phyloP scores from a whole-genome alignment of 2,888 invertebrate genomes.

The Lepidochitona cinerea region DNA sequence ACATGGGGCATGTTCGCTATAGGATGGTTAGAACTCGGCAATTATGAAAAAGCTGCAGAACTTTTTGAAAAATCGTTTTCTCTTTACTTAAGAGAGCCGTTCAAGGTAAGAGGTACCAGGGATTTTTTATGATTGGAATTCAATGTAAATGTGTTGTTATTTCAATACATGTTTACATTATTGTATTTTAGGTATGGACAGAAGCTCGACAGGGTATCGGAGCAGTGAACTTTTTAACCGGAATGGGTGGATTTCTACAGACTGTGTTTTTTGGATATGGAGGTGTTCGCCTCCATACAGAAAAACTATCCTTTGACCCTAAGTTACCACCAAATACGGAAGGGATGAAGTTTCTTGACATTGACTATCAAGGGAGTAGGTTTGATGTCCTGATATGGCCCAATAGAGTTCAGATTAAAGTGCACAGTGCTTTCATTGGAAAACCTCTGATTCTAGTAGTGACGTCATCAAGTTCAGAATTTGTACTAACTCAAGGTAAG shows the following conservation, averaged over 20 bases:
- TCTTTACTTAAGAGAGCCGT: slow-evolving; percentile 64
- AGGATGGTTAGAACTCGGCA: slow-evolving; percentile 66
- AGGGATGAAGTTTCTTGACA: background rate
- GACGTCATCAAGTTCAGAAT: background rate
- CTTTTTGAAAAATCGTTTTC: slow-evolving; percentile 63
- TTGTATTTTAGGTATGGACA: slow-evolving; percentile 63
- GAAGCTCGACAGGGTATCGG: slow-evolving; percentile 56
- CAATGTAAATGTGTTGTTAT: slow-evolving; percentile 17
- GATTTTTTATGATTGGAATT: too few species aligned
- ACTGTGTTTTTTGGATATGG: slow-evolving; percentile 68
- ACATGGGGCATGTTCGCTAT: slow-evolving; percentile 71
- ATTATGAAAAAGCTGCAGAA: slow-evolving; percentile 52
- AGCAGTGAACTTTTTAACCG: slow-evolving; percentile 70
- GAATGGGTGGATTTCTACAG: slow-evolving; percentile 70
- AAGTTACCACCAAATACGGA: slow-evolving; percentile 44
- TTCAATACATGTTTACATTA: too few species aligned
- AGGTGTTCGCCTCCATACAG: slow-evolving; percentile 55
- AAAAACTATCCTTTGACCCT: slow-evolving; percentile 40
- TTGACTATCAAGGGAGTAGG: background rate
- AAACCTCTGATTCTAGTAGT: background rate
- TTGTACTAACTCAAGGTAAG: background rate
- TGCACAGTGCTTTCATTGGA: background rate
- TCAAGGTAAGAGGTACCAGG: too few species aligned
- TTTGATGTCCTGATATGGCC: background rate
- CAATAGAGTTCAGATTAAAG: background rate